These are phyloP conservation scores for Phallusia fumigata DNA, from an alignment of 23 tunicate genomes.

Conservation along the genomic window DNA sequence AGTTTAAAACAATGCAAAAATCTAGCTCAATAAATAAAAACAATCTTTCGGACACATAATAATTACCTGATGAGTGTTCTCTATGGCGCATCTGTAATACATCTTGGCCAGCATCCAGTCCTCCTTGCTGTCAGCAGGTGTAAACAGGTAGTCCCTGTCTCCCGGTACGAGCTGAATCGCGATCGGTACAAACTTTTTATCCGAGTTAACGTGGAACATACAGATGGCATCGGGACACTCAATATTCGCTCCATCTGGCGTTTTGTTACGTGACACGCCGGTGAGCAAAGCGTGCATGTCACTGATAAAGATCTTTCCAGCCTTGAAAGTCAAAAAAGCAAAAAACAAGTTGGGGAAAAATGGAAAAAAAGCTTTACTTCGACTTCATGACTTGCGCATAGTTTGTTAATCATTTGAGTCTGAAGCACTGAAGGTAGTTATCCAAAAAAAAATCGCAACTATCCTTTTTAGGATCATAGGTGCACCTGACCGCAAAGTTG, in stretches of 20 bases:
- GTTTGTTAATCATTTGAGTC: too few relatives aligned
- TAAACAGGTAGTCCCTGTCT: slow-evolving; percentile 20
- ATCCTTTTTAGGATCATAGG: too few relatives aligned
- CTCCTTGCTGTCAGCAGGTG: slow-evolving; percentile 22
- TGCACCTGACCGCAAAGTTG: too few relatives aligned
- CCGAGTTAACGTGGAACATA: slow-evolving; percentile 11
- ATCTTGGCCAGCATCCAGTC: slow-evolving; percentile 59
- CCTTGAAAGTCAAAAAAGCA: slow-evolving; percentile 24
- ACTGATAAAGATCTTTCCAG: slow-evolving; percentile 57
- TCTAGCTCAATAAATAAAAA: too few relatives aligned
- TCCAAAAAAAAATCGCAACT: too few relatives aligned
- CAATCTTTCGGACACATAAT: too few relatives aligned
- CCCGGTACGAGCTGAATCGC: slow-evolving; percentile 49
- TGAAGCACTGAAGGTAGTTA: too few relatives aligned
- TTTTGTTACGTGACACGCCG: slow-evolving; percentile 21
- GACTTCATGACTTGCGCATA: too few relatives aligned
- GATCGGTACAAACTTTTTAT: slow-evolving; percentile 43
- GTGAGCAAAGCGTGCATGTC: slow-evolving; percentile 20
- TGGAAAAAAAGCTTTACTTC: too few relatives aligned
- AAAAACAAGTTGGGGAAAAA: too few relatives aligned
- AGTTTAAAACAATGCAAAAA: too few relatives aligned
- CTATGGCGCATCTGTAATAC: slow-evolving; percentile 18
- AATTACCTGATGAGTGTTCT: background rate
- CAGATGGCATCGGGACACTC: slow-evolving; percentile 27
- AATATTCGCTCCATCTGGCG: background rate